Evolutionary conservation across 2,113 vertebrate genomes (phyloP), one percentile per base, ranked within the genome.

Genomic region (Platanista minor): DNA sequence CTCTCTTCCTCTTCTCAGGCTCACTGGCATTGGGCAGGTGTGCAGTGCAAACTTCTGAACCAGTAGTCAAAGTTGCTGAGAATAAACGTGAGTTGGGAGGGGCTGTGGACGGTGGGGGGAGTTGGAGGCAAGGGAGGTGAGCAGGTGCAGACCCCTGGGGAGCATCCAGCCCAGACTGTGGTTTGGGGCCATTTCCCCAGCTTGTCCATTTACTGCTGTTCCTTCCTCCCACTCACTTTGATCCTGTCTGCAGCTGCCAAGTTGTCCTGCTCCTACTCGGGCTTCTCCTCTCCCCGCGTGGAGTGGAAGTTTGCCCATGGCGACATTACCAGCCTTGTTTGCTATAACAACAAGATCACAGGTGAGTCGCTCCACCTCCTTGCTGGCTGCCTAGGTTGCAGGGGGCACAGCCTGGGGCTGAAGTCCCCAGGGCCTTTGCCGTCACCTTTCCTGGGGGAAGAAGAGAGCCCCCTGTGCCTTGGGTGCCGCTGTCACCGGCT

Each of bases 301-400:
- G 99, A 99, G 90, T 99, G 99, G 99, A 99, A 98, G 33, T 99
- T 99, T 77, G 92, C 97, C 21, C 93, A 66, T 0, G 97, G 97
- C 0, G 91, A 90, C 0, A 91, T 80, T 0, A 97, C 98, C 0
- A 46, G 77, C 0, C 95, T 99, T 0, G 84, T 99, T 20, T 99
- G 98, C 91, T 98, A 98, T 0, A 87, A 23, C 1, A 86, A 2
- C 0, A 5, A 97, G 43, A 97, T 99, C 59, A 99, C 98, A 1
- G 98, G 99, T 98, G 82, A 6, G 57, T n/a, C 0, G 3, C 6
- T 21, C 29, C 6, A 1, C 36, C 18, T 46, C 8, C 59, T 61
- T n/a, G 31, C 49, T 3, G 23, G 2, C 15, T 27, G 49, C 36
- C 31, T 5, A 0, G 66, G 13, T 10, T 29, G 72, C 43, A 39